Evolutionary conservation across 2,113 vertebrate genomes (phyloP).

Genomic region (Oncorhynchus tshawytscha): DNA sequence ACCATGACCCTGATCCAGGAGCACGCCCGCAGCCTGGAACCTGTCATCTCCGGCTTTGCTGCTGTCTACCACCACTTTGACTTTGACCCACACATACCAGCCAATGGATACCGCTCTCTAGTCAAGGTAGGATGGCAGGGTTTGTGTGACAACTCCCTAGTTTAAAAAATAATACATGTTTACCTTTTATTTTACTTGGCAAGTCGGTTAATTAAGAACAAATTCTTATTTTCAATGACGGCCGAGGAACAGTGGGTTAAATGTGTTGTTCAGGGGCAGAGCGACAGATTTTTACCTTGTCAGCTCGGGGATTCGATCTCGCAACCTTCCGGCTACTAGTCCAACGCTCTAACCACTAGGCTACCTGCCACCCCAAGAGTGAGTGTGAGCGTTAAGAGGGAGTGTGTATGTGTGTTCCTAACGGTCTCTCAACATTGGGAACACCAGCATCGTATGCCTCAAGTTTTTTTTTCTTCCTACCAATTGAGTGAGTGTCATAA

Average conservation of each 20-base stretch:
- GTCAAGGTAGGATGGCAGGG: constrained; percentile 71
- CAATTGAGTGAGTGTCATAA: constrained; percentile 56
- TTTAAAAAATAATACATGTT: not conserved
- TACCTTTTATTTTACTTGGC: too few species aligned
- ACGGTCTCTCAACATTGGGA: constrained; percentile 10
- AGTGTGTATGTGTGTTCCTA: constrained; percentile 9
- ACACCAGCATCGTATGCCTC: constrained; percentile 19
- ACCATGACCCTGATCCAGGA: constrained; percentile 78
- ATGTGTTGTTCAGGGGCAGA: too few species aligned
- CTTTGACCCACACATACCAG: constrained; percentile 84
- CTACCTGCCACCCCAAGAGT: too few species aligned
- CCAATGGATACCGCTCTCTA: constrained; percentile 89
- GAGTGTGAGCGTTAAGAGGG: not conserved
- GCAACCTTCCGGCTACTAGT: too few species aligned
- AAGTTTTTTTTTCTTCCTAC: constrained; percentile 47
- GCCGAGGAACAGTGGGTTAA: too few species aligned
- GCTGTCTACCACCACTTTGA: constrained; percentile 84
- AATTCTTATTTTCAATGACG: too few species aligned
- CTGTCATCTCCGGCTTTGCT: constrained; percentile 73
- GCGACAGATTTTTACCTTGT: too few species aligned
- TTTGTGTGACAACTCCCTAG: constrained; percentile 1
- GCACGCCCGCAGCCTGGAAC: constrained; percentile 80
- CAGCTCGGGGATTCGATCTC: too few species aligned
- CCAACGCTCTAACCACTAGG: too few species aligned
- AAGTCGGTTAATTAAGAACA: too few species aligned